Percentiles rank a stretch among this genome's conserved stretches.
These are phyloP conservation scores for Thymelicus acteon DNA, from an alignment of 2,888 invertebrate species.

Conservation along the genomic window DNA sequence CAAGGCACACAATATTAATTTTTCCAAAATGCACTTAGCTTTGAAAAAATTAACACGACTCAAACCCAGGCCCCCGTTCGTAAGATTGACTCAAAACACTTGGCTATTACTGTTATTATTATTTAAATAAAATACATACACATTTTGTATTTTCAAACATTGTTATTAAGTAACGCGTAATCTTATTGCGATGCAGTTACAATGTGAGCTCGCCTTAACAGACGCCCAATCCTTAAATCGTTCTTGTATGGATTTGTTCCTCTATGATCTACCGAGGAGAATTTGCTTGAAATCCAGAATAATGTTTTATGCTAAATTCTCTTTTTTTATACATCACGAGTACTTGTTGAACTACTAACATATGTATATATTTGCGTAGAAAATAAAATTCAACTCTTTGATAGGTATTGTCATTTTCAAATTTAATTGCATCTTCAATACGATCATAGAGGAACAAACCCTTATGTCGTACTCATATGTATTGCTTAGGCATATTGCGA, in stretches of 20 bases:
- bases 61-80: no score
- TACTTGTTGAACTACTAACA: no score
- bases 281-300: not conserved
- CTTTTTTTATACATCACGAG: no score
- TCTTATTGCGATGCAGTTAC: not conserved
- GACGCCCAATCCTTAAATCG: slow-evolving; percentile 6
- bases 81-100: no score
- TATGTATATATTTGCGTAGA: no score
- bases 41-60: no score
- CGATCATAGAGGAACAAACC: slow-evolving; percentile 11
- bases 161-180: no score
- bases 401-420: not conserved
- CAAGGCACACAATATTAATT: no score
- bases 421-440: not conserved
- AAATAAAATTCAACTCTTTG: not conserved
- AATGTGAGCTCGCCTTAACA: slow-evolving; percentile 11
- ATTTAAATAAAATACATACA: no score
- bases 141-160: no score
- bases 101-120: no score
- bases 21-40: no score
- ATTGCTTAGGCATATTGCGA: slow-evolving; percentile 25
- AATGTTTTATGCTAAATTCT: not conserved
- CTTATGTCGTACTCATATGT: slow-evolving; percentile 10
- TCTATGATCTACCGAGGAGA: not conserved
- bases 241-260: not conserved